Evolutionary conservation across 2,113 vertebrate species (phyloP).

Genomic region (Leptobrachium leishanense): DNA sequence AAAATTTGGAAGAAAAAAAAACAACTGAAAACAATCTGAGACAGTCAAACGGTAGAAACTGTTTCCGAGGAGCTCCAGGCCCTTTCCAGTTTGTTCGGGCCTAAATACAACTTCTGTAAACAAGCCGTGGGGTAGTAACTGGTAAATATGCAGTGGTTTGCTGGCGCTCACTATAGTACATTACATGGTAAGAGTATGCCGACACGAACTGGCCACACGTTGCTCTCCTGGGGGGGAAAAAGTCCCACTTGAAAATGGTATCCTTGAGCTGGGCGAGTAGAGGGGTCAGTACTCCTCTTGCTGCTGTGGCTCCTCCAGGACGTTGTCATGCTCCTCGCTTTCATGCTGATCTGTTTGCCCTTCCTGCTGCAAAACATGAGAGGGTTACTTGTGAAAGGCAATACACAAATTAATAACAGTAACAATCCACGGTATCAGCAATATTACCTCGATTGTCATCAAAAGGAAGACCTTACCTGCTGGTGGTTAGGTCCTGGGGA

Average conservation of each 20-base stretch:
- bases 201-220: conserved; percentile 78
- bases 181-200: conserved; percentile 66
- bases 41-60: conserved; percentile 72
- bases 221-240: conserved; percentile 78
- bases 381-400: background rate
- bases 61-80: conserved; percentile 70
- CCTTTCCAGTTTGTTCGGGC: conserved; percentile 66
- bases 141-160: conserved; percentile 74
- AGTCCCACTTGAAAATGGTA: conserved; percentile 79
- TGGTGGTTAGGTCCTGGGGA: too few species aligned
- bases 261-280: conserved; percentile 63
- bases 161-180: conserved; percentile 79
- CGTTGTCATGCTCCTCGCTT: conserved; percentile 79
- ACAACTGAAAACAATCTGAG: conserved; percentile 66
- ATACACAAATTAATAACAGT: too few species aligned
- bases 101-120: conserved; percentile 71
- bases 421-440: too few species aligned
- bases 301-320: conserved; percentile 78
- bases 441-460: too few species aligned
- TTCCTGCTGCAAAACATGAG: conserved; percentile 68
- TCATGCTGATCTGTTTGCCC: conserved; percentile 85
- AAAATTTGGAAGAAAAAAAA: conserved; percentile 62
- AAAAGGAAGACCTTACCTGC: too few species aligned
- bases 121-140: conserved; percentile 72
- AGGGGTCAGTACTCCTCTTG: conserved; percentile 93